phyloP scores from a whole-genome alignment of 2,797 vertebrate species.

The Onychomys arenicola region DNA sequence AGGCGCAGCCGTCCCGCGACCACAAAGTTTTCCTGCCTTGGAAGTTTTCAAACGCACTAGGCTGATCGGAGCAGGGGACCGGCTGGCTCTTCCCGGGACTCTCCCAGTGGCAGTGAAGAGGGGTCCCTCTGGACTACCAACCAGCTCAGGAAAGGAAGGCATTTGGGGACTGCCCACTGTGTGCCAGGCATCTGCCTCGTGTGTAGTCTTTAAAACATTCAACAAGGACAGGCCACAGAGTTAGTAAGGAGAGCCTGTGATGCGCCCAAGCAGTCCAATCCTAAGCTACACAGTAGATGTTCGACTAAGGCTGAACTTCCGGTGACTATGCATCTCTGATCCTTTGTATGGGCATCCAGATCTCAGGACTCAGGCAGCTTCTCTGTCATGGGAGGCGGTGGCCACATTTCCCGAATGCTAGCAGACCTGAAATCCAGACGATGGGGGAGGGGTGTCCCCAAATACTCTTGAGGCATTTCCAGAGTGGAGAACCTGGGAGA shows the following conservation, averaged over 20 bases:
- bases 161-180: background rate
- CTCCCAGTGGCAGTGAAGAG: background rate
- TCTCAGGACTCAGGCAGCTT: background rate
- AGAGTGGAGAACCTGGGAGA: background rate
- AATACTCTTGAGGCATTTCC: background rate
- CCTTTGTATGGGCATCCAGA: background rate
- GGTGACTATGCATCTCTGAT: background rate
- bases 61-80: constrained; percentile 60
- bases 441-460: fast-evolving
- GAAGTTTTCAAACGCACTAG: constrained; percentile 86
- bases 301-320: background rate
- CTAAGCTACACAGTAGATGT: background rate
- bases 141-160: background rate
- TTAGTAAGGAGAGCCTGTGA: background rate
- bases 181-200: background rate
- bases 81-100: background rate
- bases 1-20: constrained; percentile 68
- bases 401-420: background rate
- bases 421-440: background rate
- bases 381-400: background rate
- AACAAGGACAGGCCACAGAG: background rate
- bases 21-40: constrained; percentile 86
- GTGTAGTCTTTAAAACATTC: background rate
- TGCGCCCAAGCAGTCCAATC: fast-evolving
- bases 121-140: background rate